Evolutionary conservation across 2,797 vertebrate species (phyloP), one percentile per base, ranked within the genome.

Genomic region (Microcaecilia unicolor): DNA sequence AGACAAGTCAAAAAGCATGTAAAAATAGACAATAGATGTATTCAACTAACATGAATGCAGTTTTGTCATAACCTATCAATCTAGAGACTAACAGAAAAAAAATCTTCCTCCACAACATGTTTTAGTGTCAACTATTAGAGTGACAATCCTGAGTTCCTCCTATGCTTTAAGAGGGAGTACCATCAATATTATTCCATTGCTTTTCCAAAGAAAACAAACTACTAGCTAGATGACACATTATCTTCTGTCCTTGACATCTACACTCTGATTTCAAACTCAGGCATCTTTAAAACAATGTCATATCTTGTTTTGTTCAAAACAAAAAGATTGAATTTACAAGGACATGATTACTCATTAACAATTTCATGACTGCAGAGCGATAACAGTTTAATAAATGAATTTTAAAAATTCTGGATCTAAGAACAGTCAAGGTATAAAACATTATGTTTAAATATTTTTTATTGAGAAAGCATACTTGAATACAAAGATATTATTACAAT

Each of bases 1-100:
- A 80, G 84, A 84, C 84, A 87, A 85, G 82, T 87, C 84, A 85
- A 83, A 78, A 83, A 79, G 67, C 77, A 71, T 84, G 83, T 84
- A 84, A 82, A 90, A 84, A 74, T 73, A 85, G 81, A 92, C 84
- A 89, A 89, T 90, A 89, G 83, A 87, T 84, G 80, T 89, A 84
- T 86, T 90, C 83, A 85, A 86, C 80, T 72, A 85, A 89, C 83
- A 84, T 67, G 79, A 86, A 84, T 79, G 61, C 49, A 64, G 59
- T 85, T 84, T 85, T 85, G 83, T 91, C 85, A 86, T 76, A 63
- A 78, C 76, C 78, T 88, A 88, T 87, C 90, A 91, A 80, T 91
- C 84, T 72, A 72, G 52, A 66, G 50, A 60, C 34, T 73, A 81
- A 74, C 55, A 68, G 67, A 74, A 82, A 70, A 70, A 84, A 64